Base-by-base conservation (phyloP, 2,113 vertebrate species). In the Atrichornis clamosus region DNA sequence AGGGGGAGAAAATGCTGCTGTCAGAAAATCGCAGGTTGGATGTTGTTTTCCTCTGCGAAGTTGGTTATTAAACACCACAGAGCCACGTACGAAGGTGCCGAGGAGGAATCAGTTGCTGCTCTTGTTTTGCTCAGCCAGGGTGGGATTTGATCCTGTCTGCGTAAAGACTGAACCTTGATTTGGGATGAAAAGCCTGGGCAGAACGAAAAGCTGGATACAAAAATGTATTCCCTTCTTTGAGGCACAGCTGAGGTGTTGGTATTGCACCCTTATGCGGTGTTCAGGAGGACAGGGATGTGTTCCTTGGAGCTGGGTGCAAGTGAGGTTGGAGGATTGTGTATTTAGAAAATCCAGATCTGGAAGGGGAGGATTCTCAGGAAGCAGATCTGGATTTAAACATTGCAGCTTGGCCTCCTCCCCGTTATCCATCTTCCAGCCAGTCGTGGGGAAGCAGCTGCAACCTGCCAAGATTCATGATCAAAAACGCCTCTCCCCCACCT, bases 381-480 rank as follows among this genome's bases (percentile, higher is more conserved):
- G 84, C 65, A 59, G 87, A 26, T 49, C 82, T 80, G 85, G 83
- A 49, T 94, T 94, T 56, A 56, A 81, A 22, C 27, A 1, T 39
- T 81, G 79, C 88, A 74, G 88, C 93, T 86, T 86, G 90, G 79
- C 76, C 79, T 94, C 85, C 83, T 93, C 86, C 84, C 69, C 3
- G 0, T 91, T 89, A 90, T 90, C 93, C 85, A 64, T 95, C 87
- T 93, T 49, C 47, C 42, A 80, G 86, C 79, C 83, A 46, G 89
- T 21, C 2, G 8, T 9, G 8, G 67, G 70, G 92, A 93, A 90
- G 85, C 93, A 96, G 92, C 95, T 80, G 82, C 81, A 59, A 86
- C 79, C 93, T 95, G 93, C 92, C 90, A 90, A 53, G 95, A 95
- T 96, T 90, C 90, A 94, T 35, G 85, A 93, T 65, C 72, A 68